These are phyloP conservation scores for Sorex maritimensis DNA, from an alignment of 2,797 vertebrate species.

Conservation along the genomic window DNA sequence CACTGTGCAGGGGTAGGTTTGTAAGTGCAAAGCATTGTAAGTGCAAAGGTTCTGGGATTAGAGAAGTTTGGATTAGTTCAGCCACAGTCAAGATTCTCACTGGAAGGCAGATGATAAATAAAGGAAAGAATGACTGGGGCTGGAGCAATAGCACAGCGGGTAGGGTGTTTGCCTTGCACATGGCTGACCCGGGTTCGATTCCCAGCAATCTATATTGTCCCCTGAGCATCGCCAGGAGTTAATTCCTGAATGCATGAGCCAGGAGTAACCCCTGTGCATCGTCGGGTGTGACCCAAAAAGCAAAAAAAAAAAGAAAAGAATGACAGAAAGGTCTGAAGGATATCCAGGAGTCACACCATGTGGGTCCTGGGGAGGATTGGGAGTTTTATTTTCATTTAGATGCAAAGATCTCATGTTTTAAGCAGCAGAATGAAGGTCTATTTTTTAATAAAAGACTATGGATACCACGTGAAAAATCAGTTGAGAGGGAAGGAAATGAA, in stretches of 20 bases:
- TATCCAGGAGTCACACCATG: too few species aligned
- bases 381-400: conserved; percentile 23
- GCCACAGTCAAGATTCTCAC: neutral
- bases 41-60: neutral
- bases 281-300: too few species aligned
- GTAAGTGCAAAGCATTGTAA: neutral
- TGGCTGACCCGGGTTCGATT: too few species aligned
- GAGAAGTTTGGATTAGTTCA: neutral
- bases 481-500: neutral
- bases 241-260: too few species aligned
- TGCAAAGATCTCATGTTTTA: neutral
- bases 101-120: neutral
- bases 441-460: neutral
- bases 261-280: too few species aligned
- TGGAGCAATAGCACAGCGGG: too few species aligned
- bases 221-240: too few species aligned
- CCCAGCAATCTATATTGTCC: too few species aligned
- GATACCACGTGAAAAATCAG: neutral
- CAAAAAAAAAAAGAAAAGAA: neutral
- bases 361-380: neutral
- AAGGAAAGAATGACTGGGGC: neutral
- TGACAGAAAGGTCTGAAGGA: neutral
- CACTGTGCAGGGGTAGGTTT: too few species aligned
- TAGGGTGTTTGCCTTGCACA: too few species aligned
- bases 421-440: neutral